These are phyloP conservation scores for Crocuta crocuta DNA, from an alignment of 2,113 vertebrate species.

Conservation along the genomic window DNA sequence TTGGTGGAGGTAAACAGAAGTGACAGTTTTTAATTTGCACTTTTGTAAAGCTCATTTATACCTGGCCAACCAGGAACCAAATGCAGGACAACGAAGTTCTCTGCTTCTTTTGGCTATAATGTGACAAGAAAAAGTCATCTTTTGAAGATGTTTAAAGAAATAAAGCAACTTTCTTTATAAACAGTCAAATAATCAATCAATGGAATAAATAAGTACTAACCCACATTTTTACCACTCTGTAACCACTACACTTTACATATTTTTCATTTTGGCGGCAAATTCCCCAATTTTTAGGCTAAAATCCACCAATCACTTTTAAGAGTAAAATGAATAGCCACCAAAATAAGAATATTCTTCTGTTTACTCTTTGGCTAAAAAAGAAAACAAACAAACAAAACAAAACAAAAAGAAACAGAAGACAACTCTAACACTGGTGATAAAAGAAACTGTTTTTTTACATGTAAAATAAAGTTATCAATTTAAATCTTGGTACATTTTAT, in stretches of 20 bases:
- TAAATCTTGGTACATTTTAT: slow-evolving; percentile 87
- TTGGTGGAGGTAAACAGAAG: slow-evolving; percentile 89
- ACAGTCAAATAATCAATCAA: slow-evolving; percentile 85
- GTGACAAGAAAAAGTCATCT: slow-evolving; percentile 80
- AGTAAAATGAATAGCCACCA: slow-evolving; percentile 84
- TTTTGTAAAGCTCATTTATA: slow-evolving; percentile 88
- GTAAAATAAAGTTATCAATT: slow-evolving; percentile 87
- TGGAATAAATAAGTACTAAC: slow-evolving; percentile 85
- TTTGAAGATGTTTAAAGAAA: slow-evolving; percentile 85
- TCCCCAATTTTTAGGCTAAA: slow-evolving; percentile 78
- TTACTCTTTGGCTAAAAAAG: slow-evolving; percentile 96
- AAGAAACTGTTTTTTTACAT: slow-evolving; percentile 86
- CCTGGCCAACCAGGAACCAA: slow-evolving; percentile 83
- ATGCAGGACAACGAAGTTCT: slow-evolving; percentile 82
- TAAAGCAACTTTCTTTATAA: slow-evolving; percentile 83
- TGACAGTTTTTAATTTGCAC: slow-evolving; percentile 84
- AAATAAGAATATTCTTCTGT: slow-evolving; percentile 87
- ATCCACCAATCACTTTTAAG: slow-evolving; percentile 74
- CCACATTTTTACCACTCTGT: slow-evolving; percentile 75
- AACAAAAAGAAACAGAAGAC: slow-evolving; percentile 85
- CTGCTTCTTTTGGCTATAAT: slow-evolving; percentile 88
- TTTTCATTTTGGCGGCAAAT: slow-evolving; percentile 85
- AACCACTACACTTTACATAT: slow-evolving; percentile 77
- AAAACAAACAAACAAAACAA: slow-evolving; percentile 87
- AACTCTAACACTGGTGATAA: slow-evolving; percentile 88